Base-by-base conservation (phyloP, 2,797 vertebrate species). In the Masticophis lateralis region DNA sequence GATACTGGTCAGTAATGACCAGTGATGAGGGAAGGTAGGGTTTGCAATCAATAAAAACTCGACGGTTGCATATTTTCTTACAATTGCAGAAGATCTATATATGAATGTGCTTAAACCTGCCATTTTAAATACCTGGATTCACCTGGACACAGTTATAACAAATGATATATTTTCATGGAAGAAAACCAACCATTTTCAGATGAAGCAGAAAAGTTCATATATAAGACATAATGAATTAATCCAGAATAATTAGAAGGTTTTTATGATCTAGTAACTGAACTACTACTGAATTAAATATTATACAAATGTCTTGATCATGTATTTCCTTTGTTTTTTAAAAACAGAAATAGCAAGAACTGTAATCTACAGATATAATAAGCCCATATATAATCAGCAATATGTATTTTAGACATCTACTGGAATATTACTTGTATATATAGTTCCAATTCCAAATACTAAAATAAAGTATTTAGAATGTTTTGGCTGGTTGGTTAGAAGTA, bases 201-300 rank as follows among this genome's bases (percentile, higher is more conserved):
- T 53, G 28, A 90, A 92, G 37, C 5, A 60, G 86, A 86, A 90
- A 51, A 59, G n/a, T 14, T 25, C 74, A 59, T 59, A 37, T 28
- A 83, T 20, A 92, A n/a, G n/a, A 89, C 57, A 93, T 89, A 96
- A 97, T 94, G 94, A 94, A 95, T 93, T 16, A 87, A 87, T 51
- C 59, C n/a, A 61, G 47, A 14, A 56, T 0, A 56, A 56, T 56
- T 56, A 16, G 55, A 56, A 3, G 14, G 13, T 56, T 56, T 56
- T 56, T 56, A 56, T 56, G 55, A 56, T 56, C 55, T 56, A 56
- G 55, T 14, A 56, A 56, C 13, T 56, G 55, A 56, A 56, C 55
- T 56, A 56, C 55, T 56, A 56, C 14, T 56, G 55, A 56, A 56
- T 56, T 56, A 56, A 56, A 56, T 56, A 56, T 16, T 56, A 56